phyloP scores from a whole-genome alignment of 2,113 vertebrate genomes.

The Calcarius ornatus region DNA sequence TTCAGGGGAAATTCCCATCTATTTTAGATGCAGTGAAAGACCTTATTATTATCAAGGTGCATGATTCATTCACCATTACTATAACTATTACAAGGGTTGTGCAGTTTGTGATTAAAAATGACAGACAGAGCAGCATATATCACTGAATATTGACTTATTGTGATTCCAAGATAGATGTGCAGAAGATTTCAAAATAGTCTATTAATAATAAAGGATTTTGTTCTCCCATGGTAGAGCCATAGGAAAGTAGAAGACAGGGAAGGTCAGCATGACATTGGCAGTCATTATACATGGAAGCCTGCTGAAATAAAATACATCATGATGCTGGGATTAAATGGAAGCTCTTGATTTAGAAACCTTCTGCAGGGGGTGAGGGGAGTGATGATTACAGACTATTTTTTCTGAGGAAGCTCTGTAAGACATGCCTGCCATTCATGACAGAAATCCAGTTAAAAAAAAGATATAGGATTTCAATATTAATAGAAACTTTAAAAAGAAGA shows the following conservation, averaged over 20 bases:
- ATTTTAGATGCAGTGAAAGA: background rate
- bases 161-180: background rate
- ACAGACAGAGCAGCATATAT: background rate
- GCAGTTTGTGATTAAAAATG: background rate
- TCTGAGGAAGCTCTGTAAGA: background rate
- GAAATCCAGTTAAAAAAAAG: background rate
- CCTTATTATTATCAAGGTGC: background rate
- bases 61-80: slow-evolving; percentile 7
- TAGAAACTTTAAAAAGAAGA: background rate
- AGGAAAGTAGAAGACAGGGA: background rate
- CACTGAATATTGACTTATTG: slow-evolving; percentile 40
- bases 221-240: background rate
- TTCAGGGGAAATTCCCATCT: background rate
- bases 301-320: background rate
- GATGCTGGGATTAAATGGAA: background rate
- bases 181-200: background rate
- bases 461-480: background rate
- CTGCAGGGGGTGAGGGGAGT: background rate
- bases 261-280: background rate
- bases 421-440: background rate
- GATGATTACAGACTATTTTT: background rate
- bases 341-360: background rate
- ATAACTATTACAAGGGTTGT: background rate
- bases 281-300: background rate
- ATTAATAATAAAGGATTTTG: slow-evolving; percentile 36